Evolutionary conservation across 1,140 invertebrate genomes (phyloP).

Genomic region (Pseudachorutes palmiensis): DNA sequence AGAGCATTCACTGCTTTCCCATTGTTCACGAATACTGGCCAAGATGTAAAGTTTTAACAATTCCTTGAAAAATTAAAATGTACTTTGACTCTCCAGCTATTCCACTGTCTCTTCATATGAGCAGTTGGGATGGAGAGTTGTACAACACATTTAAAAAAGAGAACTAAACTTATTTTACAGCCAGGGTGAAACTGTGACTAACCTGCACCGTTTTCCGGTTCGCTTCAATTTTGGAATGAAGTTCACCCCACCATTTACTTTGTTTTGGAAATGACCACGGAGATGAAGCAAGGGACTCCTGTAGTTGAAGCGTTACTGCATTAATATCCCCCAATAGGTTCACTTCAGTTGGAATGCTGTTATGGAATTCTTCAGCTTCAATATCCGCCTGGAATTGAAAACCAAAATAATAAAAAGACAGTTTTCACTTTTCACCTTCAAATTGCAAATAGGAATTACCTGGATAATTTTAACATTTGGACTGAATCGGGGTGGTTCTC

Average conservation of each 20-base stretch:
- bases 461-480: conserved; percentile 82
- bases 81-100: no score
- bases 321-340: conserved; percentile 72
- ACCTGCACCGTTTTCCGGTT: conserved; percentile 51
- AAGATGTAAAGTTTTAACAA: no score
- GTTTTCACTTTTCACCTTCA: no score
- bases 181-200: conserved; percentile 28
- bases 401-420: no score
- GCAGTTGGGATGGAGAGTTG: no score
- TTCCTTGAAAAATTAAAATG: no score
- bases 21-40: no score
- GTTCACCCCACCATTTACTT: conserved; percentile 52
- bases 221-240: conserved; percentile 49
- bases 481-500: conserved; percentile 64
- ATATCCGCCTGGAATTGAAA: conserved; percentile 64
- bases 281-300: conserved; percentile 38
- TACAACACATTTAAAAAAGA: no score
- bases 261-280: conserved; percentile 44
- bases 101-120: no score
- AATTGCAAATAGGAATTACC: no score
- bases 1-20: no score
- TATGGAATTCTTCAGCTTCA: conserved; percentile 81
- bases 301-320: conserved; percentile 56
- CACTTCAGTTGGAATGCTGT: conserved; percentile 65
- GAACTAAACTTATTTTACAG: not conserved